These are phyloP conservation scores for Sciaenops ocellatus DNA, from an alignment of 2,797 vertebrate genomes.

Conservation along the genomic window DNA sequence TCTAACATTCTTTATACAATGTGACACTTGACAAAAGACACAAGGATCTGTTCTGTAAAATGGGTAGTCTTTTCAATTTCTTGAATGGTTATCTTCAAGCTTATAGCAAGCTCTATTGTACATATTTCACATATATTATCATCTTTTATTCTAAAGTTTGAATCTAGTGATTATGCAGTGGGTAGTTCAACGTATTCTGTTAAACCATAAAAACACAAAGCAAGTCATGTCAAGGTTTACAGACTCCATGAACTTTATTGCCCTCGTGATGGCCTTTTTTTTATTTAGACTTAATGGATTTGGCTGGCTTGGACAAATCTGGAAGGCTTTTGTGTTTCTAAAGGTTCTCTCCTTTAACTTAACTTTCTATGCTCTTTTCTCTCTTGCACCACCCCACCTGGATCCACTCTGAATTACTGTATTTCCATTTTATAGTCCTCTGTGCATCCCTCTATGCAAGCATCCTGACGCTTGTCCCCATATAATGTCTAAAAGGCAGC, in stretches of 20 bases:
- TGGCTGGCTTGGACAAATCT: conserved; percentile 27
- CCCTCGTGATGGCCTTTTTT: conserved; percentile 46
- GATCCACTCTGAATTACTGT: conserved; percentile 43
- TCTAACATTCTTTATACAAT: not conserved
- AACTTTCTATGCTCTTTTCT: conserved; percentile 11
- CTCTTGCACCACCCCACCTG: not conserved
- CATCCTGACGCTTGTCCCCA: conserved; percentile 50
- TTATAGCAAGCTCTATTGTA: not conserved
- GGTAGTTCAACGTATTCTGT: conserved; percentile 18
- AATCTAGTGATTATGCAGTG: conserved; percentile 19
- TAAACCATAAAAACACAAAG: conserved; percentile 48
- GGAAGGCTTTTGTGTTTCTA: conserved; percentile 49
- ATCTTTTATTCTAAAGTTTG: conserved; percentile 12
- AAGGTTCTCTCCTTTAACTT: conserved; percentile 34
- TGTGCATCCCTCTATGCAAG: conserved; percentile 47
- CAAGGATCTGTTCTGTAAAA: not conserved
- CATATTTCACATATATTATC: not conserved
- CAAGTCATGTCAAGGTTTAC: conserved; percentile 39
- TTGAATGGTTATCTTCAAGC: not conserved
- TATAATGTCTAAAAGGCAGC: conserved; percentile 71
- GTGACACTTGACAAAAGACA: not conserved
- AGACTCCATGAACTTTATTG: conserved; percentile 52
- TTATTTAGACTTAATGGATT: conserved; percentile 68
- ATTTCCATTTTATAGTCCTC: conserved; percentile 44
- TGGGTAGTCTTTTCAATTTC: not conserved